Percentiles rank a stretch among this genome's conserved stretches.
phyloP scores from a whole-genome alignment of 2,888 invertebrate species.

The Drosophila neutralis region DNA sequence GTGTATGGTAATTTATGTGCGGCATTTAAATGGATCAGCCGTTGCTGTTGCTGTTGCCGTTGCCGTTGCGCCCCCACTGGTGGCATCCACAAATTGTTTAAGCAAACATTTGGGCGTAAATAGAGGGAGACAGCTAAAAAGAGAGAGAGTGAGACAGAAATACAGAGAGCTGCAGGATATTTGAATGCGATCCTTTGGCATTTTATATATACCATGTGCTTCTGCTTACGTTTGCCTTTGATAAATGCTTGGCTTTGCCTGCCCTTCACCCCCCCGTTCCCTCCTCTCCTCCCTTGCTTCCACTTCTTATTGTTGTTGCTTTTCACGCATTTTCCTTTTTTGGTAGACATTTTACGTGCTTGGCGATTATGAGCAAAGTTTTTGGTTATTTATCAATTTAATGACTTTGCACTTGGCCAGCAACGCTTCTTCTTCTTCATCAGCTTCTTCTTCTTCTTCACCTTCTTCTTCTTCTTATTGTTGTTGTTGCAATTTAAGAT shows the following conservation, averaged over 20 bases:
- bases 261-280: background rate
- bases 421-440: conserved; percentile 8
- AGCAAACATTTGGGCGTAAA: conserved; percentile 51
- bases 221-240: conserved; percentile 47
- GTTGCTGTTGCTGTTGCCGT: background rate
- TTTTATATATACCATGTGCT: conserved; percentile 17
- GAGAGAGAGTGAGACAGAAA: background rate
- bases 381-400: conserved; percentile 78
- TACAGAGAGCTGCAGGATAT: conserved; percentile 8
- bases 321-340: conserved; percentile 30
- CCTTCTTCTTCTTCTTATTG: conserved; percentile 1
- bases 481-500: conserved; percentile 56
- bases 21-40: conserved; percentile 76
- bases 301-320: background rate
- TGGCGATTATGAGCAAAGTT: conserved; percentile 76
- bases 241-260: conserved; percentile 59
- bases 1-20: conserved; percentile 73
- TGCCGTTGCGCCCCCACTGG: conserved; percentile 26
- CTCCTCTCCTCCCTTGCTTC: accelerated
- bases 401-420: conserved; percentile 64
- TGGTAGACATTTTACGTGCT: conserved; percentile 51
- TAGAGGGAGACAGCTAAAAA: background rate
- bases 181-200: conserved; percentile 35
- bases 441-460: background rate
- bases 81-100: conserved; percentile 63